Percentiles rank a stretch among this genome's conserved stretches.
phyloP scores from a whole-genome alignment of 2,888 invertebrate genomes.

The Ceraclea dissimilis region DNA sequence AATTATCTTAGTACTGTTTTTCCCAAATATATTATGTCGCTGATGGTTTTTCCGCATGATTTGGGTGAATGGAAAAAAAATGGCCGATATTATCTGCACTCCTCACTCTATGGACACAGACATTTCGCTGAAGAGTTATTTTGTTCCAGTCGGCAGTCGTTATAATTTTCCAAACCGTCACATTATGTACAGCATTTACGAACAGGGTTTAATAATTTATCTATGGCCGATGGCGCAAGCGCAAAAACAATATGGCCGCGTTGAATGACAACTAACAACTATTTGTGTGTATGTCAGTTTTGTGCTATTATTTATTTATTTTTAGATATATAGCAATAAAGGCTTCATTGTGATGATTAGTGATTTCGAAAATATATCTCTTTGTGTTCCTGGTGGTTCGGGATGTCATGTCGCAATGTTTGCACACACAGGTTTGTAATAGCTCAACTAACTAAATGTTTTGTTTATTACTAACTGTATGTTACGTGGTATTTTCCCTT shows the following conservation, averaged over 20 bases:
- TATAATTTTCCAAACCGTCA: too few relatives aligned
- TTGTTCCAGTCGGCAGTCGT: too few relatives aligned
- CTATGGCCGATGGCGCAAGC: neutral
- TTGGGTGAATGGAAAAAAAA: too few relatives aligned
- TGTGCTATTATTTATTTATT: constrained; percentile 2
- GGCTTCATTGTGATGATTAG: constrained; percentile 41
- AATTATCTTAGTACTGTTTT: too few relatives aligned
- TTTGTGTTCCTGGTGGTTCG: constrained; percentile 44
- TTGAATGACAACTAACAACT: constrained; percentile 16
- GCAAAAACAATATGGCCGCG: constrained; percentile 18
- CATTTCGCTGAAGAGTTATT: too few relatives aligned
- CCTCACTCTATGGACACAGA: too few relatives aligned
- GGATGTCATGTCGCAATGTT: constrained; percentile 48
- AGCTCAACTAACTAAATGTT: constrained; percentile 4
- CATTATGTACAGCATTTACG: neutral
- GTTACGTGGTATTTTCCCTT: too few relatives aligned
- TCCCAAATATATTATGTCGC: too few relatives aligned
- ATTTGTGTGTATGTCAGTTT: neutral
- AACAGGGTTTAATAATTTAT: constrained; percentile 9
- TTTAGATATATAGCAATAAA: neutral
- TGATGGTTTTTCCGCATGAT: too few relatives aligned
- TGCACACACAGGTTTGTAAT: constrained; percentile 39
- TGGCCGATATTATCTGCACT: too few relatives aligned
- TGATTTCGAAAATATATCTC: constrained; percentile 50
- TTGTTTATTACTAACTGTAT: constrained; percentile 23